A percentile compares a stretch with the other conserved stretches of the same genome.
These are phyloP conservation scores for Nesoenas mayeri DNA, from an alignment of 2,113 vertebrate species.

Conservation along the genomic window DNA sequence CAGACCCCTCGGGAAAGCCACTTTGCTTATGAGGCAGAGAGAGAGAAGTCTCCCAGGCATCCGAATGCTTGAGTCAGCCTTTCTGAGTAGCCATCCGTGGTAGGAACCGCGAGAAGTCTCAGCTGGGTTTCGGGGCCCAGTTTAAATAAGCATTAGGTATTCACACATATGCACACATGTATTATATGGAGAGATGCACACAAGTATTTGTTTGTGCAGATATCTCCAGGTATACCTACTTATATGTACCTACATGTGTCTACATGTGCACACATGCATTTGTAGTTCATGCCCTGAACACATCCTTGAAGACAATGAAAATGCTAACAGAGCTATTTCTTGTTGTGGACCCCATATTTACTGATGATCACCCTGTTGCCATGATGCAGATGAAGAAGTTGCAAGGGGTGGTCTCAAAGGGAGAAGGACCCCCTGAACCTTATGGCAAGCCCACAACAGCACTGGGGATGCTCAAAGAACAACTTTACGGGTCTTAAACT, in stretches of 20 bases:
- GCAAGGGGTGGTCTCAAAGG: neutral
- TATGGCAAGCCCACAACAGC: neutral
- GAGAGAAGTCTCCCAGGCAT: neutral
- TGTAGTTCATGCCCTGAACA: neutral
- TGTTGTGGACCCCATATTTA: neutral
- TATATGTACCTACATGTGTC: neutral
- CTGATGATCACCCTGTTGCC: neutral
- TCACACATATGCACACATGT: neutral
- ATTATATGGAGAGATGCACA: neutral
- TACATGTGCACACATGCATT: accelerated
- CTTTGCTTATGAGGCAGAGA: conserved; percentile 51
- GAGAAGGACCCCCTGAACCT: neutral
- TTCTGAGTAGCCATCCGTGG: conserved; percentile 45
- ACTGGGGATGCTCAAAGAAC: neutral
- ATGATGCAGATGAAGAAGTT: neutral
- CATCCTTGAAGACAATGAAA: neutral
- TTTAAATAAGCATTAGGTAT: conserved; percentile 36
- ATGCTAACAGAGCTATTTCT: neutral
- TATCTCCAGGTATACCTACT: neutral
- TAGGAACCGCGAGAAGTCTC: neutral
- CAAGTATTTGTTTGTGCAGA: neutral
- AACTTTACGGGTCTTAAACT: neutral
- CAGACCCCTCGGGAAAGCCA: conserved; percentile 1
- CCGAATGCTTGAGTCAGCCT: conserved; percentile 2
- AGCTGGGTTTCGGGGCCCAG: conserved; percentile 12